Conservation (phyloP, 2,113 vertebrate species). For the Thinocorus orbignyianus region DNA sequence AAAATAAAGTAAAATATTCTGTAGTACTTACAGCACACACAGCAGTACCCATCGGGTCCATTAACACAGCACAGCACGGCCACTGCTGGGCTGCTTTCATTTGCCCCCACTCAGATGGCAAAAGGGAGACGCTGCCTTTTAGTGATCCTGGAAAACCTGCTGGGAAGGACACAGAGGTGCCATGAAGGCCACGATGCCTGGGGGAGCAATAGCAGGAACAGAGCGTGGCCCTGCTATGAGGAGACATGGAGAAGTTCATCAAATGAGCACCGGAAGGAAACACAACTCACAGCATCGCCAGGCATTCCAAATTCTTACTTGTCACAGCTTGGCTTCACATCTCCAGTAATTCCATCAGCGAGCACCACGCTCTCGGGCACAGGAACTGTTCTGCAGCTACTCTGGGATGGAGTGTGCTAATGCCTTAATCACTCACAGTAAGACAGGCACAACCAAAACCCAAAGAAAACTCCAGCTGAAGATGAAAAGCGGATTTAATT, state of each 20-base stretch:
- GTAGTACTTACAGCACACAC: fast-evolving
- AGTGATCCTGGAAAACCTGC: background rate
- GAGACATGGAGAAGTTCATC: fast-evolving
- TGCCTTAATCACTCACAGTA: background rate
- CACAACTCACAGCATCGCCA: background rate
- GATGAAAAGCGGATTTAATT: slow-evolving; percentile 23
- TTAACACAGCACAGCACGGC: fast-evolving
- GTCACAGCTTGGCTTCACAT: background rate
- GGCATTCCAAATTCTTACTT: background rate
- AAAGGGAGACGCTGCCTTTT: background rate
- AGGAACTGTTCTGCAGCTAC: background rate
- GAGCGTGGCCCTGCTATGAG: fast-evolving
- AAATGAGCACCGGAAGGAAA: background rate
- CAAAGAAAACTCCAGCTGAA: background rate
- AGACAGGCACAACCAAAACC: background rate
- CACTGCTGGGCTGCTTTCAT: background rate
- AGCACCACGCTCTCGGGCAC: background rate
- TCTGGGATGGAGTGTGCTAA: background rate
- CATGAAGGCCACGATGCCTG: fast-evolving
- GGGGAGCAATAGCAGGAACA: fast-evolving
- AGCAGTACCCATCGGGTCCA: background rate
- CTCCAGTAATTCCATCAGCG: background rate
- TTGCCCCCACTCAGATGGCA: fast-evolving
- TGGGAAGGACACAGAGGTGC: background rate
- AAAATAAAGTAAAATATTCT: background rate